phyloP scores from a whole-genome alignment of 2,888 invertebrate genomes.

The Halictus ligatus region DNA sequence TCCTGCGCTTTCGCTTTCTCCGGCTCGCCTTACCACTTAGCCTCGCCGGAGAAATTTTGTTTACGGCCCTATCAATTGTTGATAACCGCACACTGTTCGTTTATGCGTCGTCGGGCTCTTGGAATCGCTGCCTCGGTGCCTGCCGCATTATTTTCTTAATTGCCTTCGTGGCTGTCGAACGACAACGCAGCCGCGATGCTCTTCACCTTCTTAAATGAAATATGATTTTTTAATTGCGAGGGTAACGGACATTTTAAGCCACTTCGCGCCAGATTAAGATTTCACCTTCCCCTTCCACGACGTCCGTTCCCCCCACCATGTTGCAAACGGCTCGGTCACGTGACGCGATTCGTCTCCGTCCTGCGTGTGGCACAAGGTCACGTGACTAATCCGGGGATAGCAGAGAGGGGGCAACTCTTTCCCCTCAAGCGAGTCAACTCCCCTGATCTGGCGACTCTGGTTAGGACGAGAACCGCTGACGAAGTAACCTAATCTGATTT shows the following conservation, averaged over 20 bases:
- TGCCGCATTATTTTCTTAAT: neutral
- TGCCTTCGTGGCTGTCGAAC: neutral
- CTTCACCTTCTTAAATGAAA: neutral
- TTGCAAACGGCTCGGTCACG: too few relatives aligned
- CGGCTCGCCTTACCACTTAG: neutral
- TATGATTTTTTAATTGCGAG: neutral
- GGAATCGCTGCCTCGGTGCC: neutral
- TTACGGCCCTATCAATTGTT: conserved; percentile 14
- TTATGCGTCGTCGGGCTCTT: neutral
- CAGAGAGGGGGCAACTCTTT: neutral
- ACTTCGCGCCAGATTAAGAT: neutral
- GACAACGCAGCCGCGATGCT: too few relatives aligned
- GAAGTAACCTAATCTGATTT: too few relatives aligned
- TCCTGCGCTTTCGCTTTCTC: neutral
- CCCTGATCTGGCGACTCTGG: too few relatives aligned
- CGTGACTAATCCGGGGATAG: too few relatives aligned
- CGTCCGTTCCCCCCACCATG: neutral
- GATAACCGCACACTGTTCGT: neutral
- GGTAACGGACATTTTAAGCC: neutral
- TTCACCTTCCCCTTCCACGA: neutral
- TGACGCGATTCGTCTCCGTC: too few relatives aligned
- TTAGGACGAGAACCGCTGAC: too few relatives aligned
- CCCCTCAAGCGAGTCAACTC: neutral
- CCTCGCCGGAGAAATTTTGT: neutral
- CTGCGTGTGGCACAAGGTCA: too few relatives aligned